These are phyloP conservation scores for Gortyna flavago DNA, from an alignment of 2,888 invertebrate genomes.

Conservation along the genomic window DNA sequence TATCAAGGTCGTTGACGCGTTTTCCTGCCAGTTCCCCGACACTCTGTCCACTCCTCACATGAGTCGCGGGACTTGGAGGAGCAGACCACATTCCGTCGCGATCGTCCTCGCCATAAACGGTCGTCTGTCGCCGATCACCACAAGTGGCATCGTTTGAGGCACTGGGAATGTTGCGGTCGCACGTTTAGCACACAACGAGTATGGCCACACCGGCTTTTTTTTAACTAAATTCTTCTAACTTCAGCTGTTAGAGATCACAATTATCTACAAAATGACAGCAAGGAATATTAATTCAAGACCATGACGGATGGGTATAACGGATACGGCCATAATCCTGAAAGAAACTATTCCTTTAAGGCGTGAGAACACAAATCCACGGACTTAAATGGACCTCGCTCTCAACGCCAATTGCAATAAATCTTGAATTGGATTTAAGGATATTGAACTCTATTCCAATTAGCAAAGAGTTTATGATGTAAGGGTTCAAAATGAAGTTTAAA, in stretches of 20 bases:
- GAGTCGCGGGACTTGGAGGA: slow-evolving; percentile 64
- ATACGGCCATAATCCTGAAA: slow-evolving; percentile 42
- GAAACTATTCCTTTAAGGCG: slow-evolving; percentile 52
- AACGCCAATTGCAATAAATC: slow-evolving; percentile 53
- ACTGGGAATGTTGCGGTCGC: slow-evolving; percentile 82
- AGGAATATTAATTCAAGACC: slow-evolving; percentile 50
- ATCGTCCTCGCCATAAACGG: slow-evolving; percentile 86
- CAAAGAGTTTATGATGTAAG: slow-evolving; percentile 31
- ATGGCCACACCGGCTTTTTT: slow-evolving; percentile 80
- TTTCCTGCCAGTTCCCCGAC: slow-evolving; percentile 20
- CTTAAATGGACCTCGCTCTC: slow-evolving; percentile 48
- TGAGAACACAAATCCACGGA: slow-evolving; percentile 55
- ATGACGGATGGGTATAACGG: slow-evolving; percentile 42
- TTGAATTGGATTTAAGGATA: slow-evolving; percentile 26
- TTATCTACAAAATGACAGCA: slow-evolving; percentile 63
- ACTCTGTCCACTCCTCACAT: slow-evolving; percentile 66
- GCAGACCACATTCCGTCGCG: slow-evolving; percentile 84
- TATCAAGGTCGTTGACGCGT: neutral
- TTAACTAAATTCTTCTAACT: slow-evolving; percentile 66
- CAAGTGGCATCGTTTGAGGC: slow-evolving; percentile 76
- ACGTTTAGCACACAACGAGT: slow-evolving; percentile 83
- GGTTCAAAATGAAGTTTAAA: slow-evolving; percentile 19
- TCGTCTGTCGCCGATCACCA: slow-evolving; percentile 78
- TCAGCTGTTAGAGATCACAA: slow-evolving; percentile 75
- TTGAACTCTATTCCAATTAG: slow-evolving; percentile 35